Evolutionary conservation across 2,888 invertebrate genomes (phyloP), one percentile per base, ranked within the genome.

Genomic region (Pollenia griseotomentosa): DNA sequence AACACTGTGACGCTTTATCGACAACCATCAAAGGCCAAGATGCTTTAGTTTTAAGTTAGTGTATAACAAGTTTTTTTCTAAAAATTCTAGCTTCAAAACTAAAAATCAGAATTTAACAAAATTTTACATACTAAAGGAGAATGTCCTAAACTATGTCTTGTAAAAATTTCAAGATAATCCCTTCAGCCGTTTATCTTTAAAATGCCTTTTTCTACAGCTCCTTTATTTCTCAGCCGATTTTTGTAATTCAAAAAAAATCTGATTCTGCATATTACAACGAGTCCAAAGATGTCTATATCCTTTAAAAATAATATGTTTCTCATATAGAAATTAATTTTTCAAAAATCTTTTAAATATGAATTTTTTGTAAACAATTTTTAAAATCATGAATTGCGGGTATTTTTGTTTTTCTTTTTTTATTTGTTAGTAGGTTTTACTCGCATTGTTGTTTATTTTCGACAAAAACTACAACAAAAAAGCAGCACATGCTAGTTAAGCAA

Each of bases 311-410:
- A 42, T 3, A 0, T 5, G 3, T 6, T 78, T 86, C 88, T 90
- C 81, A 83, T 85, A 80, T 59, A 57, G 19, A 92, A 92, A 91
- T 87, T 85, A 91, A 88, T 91, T 92, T 92, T 89, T 80, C 85
- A 92, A 92, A 90, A 90, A 86, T 90, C 90, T 89, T 91, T 91
- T 91, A 92, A 92, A 92, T 92, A 88, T 85, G 33, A 48, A 23
- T 53, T 82, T 55, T 40, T 73, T 68, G 86, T 88, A 88, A 88
- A 88, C 88, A 88, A 88, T 59, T 71, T 82, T 85, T 57, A 0
- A 66, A 70, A 83, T 73, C 77, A 77, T 85, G 59, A 79, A 79
- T 61, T 51, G 75, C 71, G 40, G 57, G 61, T 68, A 59, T 61
- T 79, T 81, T 42, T 61, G 53, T 59, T 40, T 74, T 80, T 68